Evolutionary conservation across 2,113 vertebrate species (phyloP), one percentile per base, ranked within the genome.

Genomic region (Notechis scutatus): DNA sequence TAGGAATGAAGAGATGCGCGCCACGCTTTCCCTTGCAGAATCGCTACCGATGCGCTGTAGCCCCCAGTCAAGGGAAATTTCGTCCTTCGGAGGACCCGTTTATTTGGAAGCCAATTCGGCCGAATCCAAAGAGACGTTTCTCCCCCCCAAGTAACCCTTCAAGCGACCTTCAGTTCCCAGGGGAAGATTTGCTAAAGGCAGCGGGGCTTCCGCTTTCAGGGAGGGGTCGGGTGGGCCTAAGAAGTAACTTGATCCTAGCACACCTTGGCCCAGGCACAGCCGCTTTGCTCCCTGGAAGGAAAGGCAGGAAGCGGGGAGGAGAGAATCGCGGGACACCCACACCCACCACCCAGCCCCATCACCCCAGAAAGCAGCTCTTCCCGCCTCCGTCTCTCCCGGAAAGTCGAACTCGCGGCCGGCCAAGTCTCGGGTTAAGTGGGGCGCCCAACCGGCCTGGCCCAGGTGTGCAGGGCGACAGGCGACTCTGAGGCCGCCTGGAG

Each of bases 31-130:
- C n/a, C n/a, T 7, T 8, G 69, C 34, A 8, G 69, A 39, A 34
- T 9, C 0, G 3, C 2, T 20, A 20, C 69, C 2, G n/a, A 1
- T 74, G 5, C 2, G 8, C n/a, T 8, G n/a, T 20, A 3, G 50
- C 26, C 26, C 26, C 23, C 14, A 90, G 1, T 26, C 15, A 26
- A 47, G 88, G 29, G 8, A 54, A 54, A 74, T 7, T 7, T 20
- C 69, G 0, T 39, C n/a, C 2, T 81, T 39, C 21, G 18, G 34
- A 18, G 6, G 1, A 1, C n/a, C 54, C 1, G 29, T n/a, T 91
- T 26, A 8, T 14, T n/a, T 85, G 14, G 54, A 18, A 11, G 23
- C 1, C 20, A 52, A 3, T 54, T 50, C 47, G 21, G 39, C 11
- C 39, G n/a, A 39, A 85, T 26, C 42, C 21, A 54, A 2, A 3